Conservation (phyloP, 2,113 vertebrate species). For the Perca fluviatilis region DNA sequence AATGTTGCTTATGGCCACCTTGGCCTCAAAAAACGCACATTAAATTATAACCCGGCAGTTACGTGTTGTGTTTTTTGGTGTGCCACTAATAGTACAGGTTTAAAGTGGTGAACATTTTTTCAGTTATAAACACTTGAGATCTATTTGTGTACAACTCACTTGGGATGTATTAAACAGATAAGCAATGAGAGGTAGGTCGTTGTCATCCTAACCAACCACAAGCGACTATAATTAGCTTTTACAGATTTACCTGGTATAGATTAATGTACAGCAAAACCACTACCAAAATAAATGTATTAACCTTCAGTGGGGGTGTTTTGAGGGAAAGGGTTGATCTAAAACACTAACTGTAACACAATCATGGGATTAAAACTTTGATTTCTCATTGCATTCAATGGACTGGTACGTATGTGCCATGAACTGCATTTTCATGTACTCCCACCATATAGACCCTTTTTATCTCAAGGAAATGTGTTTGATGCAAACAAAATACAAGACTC, state of each 20-base stretch:
- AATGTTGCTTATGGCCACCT: background rate
- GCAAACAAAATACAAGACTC: constrained; percentile 42
- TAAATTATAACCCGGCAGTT: background rate
- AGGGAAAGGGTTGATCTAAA: background rate
- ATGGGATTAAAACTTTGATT: background rate
- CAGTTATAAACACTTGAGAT: background rate
- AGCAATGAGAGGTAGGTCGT: constrained; percentile 74
- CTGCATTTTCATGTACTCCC: background rate
- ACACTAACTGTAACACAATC: background rate
- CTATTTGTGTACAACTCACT: constrained; percentile 9
- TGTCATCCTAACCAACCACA: constrained; percentile 45
- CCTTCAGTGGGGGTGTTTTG: background rate
- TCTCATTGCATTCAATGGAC: background rate
- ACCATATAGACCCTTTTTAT: background rate
- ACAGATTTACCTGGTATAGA: constrained; percentile 9
- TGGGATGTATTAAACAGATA: constrained; percentile 7
- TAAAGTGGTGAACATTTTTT: background rate
- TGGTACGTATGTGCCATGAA: background rate
- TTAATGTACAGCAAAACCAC: constrained; percentile 3
- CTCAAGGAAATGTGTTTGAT: constrained; percentile 35
- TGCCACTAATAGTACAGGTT: background rate
- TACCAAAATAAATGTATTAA: background rate
- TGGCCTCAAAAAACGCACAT: background rate
- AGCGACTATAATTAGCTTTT: background rate
- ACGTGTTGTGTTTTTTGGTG: background rate